Percentiles rank a stretch among this genome's conserved stretches.
phyloP scores from a whole-genome alignment of 2,888 invertebrate genomes.

The Portevinia maculata region DNA sequence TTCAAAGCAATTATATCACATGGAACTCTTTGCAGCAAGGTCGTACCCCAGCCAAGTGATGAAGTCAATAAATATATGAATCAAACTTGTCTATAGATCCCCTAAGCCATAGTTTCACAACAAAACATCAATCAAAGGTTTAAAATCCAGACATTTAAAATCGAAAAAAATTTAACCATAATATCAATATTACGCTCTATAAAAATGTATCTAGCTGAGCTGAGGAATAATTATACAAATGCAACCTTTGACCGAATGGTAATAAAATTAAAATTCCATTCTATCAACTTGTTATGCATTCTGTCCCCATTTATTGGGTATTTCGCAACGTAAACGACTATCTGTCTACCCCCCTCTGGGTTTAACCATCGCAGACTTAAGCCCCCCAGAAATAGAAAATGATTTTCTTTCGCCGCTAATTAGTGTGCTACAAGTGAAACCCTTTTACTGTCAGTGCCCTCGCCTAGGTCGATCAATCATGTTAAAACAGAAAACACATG shows the following conservation, averaged over 20 bases:
- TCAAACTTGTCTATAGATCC: too few relatives aligned
- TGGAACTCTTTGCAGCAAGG: too few relatives aligned
- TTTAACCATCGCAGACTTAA: conserved; percentile 5
- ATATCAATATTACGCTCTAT: too few relatives aligned
- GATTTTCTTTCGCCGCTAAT: conserved; percentile 51
- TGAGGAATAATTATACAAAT: background rate
- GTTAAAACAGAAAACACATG: conserved; percentile 51
- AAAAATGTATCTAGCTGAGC: too few relatives aligned
- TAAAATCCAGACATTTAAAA: too few relatives aligned
- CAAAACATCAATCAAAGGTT: too few relatives aligned
- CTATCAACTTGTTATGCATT: conserved; percentile 10
- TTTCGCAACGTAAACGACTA: conserved; percentile 6
- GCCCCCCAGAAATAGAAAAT: conserved; percentile 25
- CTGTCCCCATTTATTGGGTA: conserved; percentile 13
- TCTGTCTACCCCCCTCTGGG: background rate
- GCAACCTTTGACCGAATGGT: conserved; percentile 11
- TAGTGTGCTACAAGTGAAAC: conserved; percentile 35
- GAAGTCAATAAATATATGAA: too few relatives aligned
- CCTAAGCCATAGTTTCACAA: too few relatives aligned
- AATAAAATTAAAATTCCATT: conserved; percentile 33
- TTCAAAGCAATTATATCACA: too few relatives aligned
- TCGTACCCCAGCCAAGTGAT: too few relatives aligned
- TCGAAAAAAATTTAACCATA: too few relatives aligned
- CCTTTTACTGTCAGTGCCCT: conserved; percentile 12
- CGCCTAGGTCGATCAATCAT: conserved; percentile 52